These are phyloP conservation scores for Melipona beecheii DNA, from an alignment of 2,888 invertebrate species.

Conservation along the genomic window DNA sequence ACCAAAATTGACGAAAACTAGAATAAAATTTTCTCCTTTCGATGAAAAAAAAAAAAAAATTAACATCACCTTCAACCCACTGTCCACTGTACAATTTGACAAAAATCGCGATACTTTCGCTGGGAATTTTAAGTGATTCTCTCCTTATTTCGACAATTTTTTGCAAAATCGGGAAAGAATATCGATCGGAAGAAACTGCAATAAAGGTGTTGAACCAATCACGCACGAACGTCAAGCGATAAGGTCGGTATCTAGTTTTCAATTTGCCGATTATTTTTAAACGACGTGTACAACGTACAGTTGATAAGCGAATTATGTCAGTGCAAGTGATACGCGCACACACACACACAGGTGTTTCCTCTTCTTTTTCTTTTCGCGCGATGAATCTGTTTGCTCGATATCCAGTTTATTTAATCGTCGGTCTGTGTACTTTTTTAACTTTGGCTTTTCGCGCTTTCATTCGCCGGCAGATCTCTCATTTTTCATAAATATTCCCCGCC, in stretches of 20 bases:
- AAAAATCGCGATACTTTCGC: no score
- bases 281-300: not conserved
- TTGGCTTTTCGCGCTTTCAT: not conserved
- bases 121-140: no score
- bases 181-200: no score
- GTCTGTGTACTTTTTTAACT: not conserved
- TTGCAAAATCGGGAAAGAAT: no score
- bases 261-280: not conserved
- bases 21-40: no score
- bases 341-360: no score
- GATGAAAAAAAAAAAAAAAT: no score
- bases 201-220: not conserved
- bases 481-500: not conserved
- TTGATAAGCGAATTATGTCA: not conserved
- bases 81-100: no score
- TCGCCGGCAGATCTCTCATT: not conserved
- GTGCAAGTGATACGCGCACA: not conserved
- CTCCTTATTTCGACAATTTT: no score
- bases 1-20: no score
- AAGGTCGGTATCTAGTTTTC: slow-evolving; percentile 4
- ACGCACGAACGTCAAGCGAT: not conserved
- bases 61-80: no score
- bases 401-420: not conserved
- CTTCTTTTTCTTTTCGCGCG: not conserved
- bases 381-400: not conserved